Conservation (phyloP, 2,888 invertebrate genomes). For the Parapristionchus giblindavisi region DNA sequence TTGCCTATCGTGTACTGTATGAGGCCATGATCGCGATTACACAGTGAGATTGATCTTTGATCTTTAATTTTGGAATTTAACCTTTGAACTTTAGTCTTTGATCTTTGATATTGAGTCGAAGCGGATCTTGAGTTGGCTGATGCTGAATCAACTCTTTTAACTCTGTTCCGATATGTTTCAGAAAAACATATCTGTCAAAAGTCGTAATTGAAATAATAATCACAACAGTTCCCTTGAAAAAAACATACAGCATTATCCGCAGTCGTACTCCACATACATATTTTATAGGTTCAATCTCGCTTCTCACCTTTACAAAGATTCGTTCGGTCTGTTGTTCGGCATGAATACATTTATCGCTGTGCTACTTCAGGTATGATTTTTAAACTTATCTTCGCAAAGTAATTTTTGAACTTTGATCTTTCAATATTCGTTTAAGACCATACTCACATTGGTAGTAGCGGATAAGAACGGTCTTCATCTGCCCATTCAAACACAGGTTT, state of each 20-base stretch:
- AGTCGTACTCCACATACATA: background rate
- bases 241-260: background rate
- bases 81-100: background rate
- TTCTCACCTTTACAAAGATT: constrained; percentile 81
- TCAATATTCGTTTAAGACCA: too few relatives aligned
- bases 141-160: background rate
- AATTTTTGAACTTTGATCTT: too few relatives aligned
- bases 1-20: constrained; percentile 58
- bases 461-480: constrained; percentile 69
- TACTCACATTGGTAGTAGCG: constrained; percentile 79
- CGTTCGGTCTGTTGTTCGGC: constrained; percentile 89
- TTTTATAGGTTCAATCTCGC: constrained; percentile 84
- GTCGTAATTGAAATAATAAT: too few relatives aligned
- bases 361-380: constrained; percentile 80
- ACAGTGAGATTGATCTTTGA: constrained; percentile 59
- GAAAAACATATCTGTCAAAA: too few relatives aligned
- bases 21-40: constrained; percentile 66
- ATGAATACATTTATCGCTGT: constrained; percentile 86
- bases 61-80: background rate
- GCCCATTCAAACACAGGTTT: constrained; percentile 53
- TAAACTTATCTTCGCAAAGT: too few relatives aligned
- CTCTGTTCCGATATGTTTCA: too few relatives aligned
- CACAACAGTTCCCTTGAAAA: too few relatives aligned
- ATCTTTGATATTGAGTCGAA: background rate
- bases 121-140: background rate